Conservation (phyloP, 2,888 invertebrate species). For the Leptinotarsa peninsularis region DNA sequence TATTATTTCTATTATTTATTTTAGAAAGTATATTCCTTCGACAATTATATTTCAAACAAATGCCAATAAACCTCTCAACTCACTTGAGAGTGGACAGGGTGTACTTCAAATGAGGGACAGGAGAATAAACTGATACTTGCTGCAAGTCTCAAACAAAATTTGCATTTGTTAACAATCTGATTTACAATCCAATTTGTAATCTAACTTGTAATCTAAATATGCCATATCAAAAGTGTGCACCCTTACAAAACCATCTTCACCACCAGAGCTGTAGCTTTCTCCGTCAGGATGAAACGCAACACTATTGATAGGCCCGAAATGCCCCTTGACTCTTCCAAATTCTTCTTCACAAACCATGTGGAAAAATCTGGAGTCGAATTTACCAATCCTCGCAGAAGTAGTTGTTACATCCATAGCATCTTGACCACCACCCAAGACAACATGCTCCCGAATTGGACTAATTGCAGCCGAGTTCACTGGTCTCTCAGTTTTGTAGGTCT, state of each 20-base stretch:
- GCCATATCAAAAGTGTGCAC: conserved; percentile 96
- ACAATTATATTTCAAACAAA: no score
- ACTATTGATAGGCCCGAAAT: conserved; percentile 99
- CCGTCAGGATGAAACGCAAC: conserved; percentile 98
- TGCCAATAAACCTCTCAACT: no score
- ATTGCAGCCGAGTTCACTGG: conserved; percentile 98
- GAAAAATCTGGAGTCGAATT: conserved; percentile 95
- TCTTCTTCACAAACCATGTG: conserved; percentile 97
- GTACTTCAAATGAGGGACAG: not conserved
- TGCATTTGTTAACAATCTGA: conserved; percentile 79
- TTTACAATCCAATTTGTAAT: conserved; percentile 89
- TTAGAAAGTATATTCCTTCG: no score
- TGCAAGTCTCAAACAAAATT: not conserved
- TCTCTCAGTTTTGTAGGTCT: conserved; percentile 96
- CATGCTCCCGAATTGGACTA: conserved; percentile 95
- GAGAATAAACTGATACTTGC: not conserved
- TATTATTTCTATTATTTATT: no score
- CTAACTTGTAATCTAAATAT: conserved; percentile 96
- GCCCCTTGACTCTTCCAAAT: conserved; percentile 97
- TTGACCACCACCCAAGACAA: conserved; percentile 98
- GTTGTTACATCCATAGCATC: conserved; percentile 99
- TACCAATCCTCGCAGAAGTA: conserved; percentile 92
- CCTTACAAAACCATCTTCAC: conserved; percentile 98
- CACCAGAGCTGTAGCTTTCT: conserved; percentile 94
- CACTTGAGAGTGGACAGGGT: not conserved